Evolutionary conservation across 2,888 invertebrate species (phyloP), one percentile per base, ranked within the genome.

Genomic region (Morpho deidamia): DNA sequence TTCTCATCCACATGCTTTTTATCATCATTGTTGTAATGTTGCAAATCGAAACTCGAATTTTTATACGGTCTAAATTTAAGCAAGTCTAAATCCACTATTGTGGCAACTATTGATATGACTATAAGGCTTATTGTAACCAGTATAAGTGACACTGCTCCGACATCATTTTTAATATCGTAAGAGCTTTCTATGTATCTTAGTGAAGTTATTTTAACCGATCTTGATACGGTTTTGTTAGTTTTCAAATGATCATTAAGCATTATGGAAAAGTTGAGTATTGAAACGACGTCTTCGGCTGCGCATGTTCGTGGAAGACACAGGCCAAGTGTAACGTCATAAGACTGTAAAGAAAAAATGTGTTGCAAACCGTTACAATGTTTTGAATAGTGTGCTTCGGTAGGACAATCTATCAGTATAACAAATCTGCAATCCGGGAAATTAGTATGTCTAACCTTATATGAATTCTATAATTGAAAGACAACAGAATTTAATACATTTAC

Each of bases 261-360:
- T 12, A 83, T 77, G 11, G 88, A 86, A 65, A 91, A 90, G 56
- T 82, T 79, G n/a, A 92, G 66, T 35, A 91, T 71, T 1, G 83
- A 78, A 12, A 77, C 70, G 0, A 91, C 72, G 62, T 92, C 91
- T 0, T 79, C 69, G 0, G 73, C 59, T 0, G 68, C 63, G 63
- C 92, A 92, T 34, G 84, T 78, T 1, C 76, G 70, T 1, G 91
- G 92, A 14, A 91, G 63, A 53, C 91, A 92, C 4, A 91, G 65
- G 0, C 90, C 90, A 38, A 90, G 58, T 0, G 71, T 70, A 42
- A 90, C 67, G 23, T 77, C 73, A 58, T 81, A 79, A 0, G 74
- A 72, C 90, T 90, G 78, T 46, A 81, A 39, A 39, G n/a, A 38
- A 38, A 38, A n/a, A n/a, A n/a, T n/a, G n/a, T n/a, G n/a, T n/a